Evolutionary conservation across 2,113 vertebrate genomes (phyloP).

Genomic region (Brachionichthys hirsutus): DNA sequence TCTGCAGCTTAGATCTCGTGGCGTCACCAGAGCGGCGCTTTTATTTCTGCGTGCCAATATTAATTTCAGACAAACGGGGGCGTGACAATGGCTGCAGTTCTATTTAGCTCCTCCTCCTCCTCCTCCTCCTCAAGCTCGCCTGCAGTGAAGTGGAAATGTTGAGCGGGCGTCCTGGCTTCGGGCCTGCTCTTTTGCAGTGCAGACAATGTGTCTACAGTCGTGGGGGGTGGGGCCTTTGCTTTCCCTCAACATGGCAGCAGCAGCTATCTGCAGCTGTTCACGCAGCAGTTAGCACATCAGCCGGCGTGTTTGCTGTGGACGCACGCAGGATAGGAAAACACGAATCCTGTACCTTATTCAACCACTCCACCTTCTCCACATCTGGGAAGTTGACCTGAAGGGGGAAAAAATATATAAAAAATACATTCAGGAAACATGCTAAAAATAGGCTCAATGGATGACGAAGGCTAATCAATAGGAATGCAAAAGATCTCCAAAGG

Average conservation of each 20-base stretch:
- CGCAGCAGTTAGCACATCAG: slow-evolving; percentile 55
- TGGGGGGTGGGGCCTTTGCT: slow-evolving; percentile 47
- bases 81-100: slow-evolving; percentile 38
- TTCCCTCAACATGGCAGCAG: slow-evolving; percentile 30
- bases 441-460: too few relatives aligned
- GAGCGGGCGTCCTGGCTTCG: slow-evolving; percentile 54
- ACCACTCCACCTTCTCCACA: slow-evolving; percentile 91
- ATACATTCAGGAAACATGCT: too few relatives aligned
- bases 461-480: too few relatives aligned
- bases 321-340: slow-evolving; percentile 3
- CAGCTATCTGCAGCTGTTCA: slow-evolving; percentile 21
- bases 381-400: slow-evolving; percentile 89
- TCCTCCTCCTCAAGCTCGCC: slow-evolving; percentile 49
- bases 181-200: slow-evolving; percentile 59
- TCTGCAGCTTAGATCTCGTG: slow-evolving; percentile 38
- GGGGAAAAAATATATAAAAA: too few relatives aligned
- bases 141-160: slow-evolving; percentile 70
- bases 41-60: slow-evolving; percentile 36
- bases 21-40: slow-evolving; percentile 28
- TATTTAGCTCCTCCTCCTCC: slow-evolving; percentile 62
- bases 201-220: slow-evolving; percentile 33
- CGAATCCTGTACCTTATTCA: slow-evolving; percentile 85
- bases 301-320: slow-evolving; percentile 31
- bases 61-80: slow-evolving; percentile 14
- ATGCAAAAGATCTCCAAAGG: too few relatives aligned